Evolutionary conservation across 2,888 invertebrate genomes (phyloP).

Genomic region (Cepaea hortensis): DNA sequence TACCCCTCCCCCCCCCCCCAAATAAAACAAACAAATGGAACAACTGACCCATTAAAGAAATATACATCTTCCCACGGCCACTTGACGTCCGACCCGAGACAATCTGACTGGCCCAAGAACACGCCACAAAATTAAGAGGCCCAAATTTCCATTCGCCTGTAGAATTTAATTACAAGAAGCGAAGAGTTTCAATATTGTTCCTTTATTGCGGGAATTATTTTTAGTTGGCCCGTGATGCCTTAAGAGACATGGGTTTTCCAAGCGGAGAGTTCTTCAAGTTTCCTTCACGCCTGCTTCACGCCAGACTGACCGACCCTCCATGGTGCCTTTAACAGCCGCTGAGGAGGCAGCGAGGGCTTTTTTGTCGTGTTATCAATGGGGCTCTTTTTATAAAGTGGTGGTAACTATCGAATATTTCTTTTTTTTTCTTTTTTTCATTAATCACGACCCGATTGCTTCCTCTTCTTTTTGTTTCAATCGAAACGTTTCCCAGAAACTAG

Average conservation of each 20-base stretch:
- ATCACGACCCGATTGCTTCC: too few relatives aligned
- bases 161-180: neutral
- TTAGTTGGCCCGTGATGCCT: neutral
- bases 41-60: too few relatives aligned
- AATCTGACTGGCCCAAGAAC: neutral
- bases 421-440: too few relatives aligned
- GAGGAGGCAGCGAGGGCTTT: neutral
- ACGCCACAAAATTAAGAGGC: conserved; percentile 7
- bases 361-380: neutral
- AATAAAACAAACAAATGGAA: too few relatives aligned
- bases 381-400: neutral
- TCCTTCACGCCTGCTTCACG: neutral
- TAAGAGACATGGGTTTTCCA: neutral
- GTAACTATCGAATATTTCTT: too few relatives aligned
- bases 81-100: too few relatives aligned
- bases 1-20: too few relatives aligned
- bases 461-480: too few relatives aligned
- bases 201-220: neutral
- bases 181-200: neutral
- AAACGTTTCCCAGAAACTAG: too few relatives aligned
- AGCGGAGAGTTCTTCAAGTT: neutral
- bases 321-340: neutral
- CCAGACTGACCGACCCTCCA: too few relatives aligned
- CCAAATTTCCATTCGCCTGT: neutral
- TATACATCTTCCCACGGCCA: too few relatives aligned